Evolutionary conservation across 2,888 invertebrate species (phyloP), one percentile per base, ranked within the genome.

Genomic region (Andrena praecox): DNA sequence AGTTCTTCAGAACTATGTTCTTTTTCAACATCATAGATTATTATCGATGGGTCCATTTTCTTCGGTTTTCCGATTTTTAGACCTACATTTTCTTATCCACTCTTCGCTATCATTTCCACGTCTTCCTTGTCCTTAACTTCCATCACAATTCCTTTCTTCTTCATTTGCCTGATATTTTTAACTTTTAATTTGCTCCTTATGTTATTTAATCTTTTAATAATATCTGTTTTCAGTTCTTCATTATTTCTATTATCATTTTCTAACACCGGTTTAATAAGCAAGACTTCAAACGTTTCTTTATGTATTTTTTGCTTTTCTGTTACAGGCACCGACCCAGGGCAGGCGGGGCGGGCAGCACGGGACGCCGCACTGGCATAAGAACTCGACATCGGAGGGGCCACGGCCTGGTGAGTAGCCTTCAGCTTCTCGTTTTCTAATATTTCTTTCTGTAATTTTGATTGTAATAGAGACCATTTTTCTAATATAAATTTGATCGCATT

Each of bases 21-120:
- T 2, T 56, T 59, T 42, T 69, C 59, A 12, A 68, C 56, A 12
- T 70, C 60, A 16, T 62, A 70, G 6, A 70, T 70, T 3, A 70
- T 42, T 12, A 70, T 33, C 5, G 59, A 60, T 7, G 70, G 70
- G 29, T 42, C 35, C 3, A 70, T 2, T 52, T 67, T 67, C 29
- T 27, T 67, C 1, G 67, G 31, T 27, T 31, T 27, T 16, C 52
- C 67, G 1, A 52, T 6, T 16, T 33, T 33, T 16, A 62, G 24
- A 7, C 33, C 62, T 3, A 35, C 8, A 2, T 33, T 33, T 33
- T 33, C 33, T 33, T 8, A 33, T 33, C 8, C 33, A 33, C 33
- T 7, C 33, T 33, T 33, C 8, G 33, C 8, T 8, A 33, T 33
- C 33, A 52, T 7, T n/a, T 54, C 31, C 10, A 35, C 33, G 16